A percentile compares a stretch with the other conserved stretches of the same genome.
phyloP scores from a whole-genome alignment of 2,797 vertebrate species.

The Spondyliosoma cantharus region DNA sequence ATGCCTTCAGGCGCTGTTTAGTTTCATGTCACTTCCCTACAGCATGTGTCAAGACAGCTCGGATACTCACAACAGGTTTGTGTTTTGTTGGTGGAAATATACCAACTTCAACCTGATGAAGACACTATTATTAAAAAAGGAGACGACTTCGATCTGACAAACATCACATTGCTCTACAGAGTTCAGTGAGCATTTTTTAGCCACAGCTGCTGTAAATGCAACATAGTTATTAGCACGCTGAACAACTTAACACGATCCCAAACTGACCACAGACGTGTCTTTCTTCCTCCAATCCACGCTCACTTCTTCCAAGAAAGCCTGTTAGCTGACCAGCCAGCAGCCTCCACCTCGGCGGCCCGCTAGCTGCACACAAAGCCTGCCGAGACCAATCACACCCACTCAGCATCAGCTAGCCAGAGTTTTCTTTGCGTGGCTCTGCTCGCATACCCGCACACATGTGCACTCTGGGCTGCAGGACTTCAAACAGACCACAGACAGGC shows the following conservation, averaged over 20 bases:
- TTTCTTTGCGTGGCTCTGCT: constrained; percentile 20
- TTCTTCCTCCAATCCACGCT: constrained; percentile 1
- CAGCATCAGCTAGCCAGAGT: constrained; percentile 27
- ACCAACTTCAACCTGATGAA: too few relatives aligned
- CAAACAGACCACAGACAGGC: background rate
- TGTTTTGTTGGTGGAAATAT: background rate
- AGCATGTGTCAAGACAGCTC: background rate
- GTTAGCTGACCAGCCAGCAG: constrained; percentile 40
- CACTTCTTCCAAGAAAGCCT: constrained; percentile 12
- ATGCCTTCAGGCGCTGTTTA: background rate
- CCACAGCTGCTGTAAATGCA: background rate
- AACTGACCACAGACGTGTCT: constrained; percentile 11
- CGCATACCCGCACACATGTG: background rate
- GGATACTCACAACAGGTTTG: background rate
- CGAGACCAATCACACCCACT: constrained; percentile 24
- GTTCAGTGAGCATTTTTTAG: too few relatives aligned
- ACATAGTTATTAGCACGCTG: background rate
- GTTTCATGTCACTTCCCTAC: background rate
- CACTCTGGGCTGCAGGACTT: background rate
- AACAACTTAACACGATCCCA: background rate
- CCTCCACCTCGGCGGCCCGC: constrained; percentile 2
- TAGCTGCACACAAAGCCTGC: constrained; percentile 10
- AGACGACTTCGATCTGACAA: background rate
- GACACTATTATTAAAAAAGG: background rate
- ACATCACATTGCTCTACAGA: too few relatives aligned